Percentiles rank a stretch among this genome's conserved stretches.
phyloP scores from a whole-genome alignment of 1,140 invertebrate species.

The Eumaeus atala region DNA sequence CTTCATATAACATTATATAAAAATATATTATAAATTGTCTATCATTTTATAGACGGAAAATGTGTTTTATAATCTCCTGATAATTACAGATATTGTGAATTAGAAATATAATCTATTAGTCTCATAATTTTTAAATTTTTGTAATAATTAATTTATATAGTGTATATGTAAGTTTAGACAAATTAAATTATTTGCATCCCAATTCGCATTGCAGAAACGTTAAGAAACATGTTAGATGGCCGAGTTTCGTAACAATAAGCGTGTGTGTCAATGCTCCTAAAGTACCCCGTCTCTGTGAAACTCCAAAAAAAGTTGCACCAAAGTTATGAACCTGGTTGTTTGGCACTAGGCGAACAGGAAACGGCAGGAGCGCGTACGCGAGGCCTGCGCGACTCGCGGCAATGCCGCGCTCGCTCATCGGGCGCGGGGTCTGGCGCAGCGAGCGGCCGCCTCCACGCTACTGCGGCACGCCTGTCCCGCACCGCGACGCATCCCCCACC shows the following conservation, averaged over 20 bases:
- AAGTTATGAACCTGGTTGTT: slow-evolving; percentile 34
- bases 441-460: slow-evolving; percentile 60
- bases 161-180: not conserved
- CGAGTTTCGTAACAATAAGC: slow-evolving; percentile 38
- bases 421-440: slow-evolving; percentile 34
- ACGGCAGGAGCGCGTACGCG: slow-evolving; percentile 21
- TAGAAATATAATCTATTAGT: too few species aligned
- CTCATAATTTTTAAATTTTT: too few species aligned
- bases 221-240: slow-evolving; percentile 27
- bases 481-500: slow-evolving; percentile 44
- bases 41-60: too few species aligned
- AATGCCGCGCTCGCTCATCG: slow-evolving; percentile 23
- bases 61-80: too few species aligned
- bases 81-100: too few species aligned
- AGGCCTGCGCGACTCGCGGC: slow-evolving; percentile 32
- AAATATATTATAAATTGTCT: not conserved
- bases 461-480: slow-evolving; percentile 56
- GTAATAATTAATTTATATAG: too few species aligned
- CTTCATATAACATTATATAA: not conserved
- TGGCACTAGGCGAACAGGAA: slow-evolving; percentile 33
- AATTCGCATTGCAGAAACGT: slow-evolving; percentile 34
- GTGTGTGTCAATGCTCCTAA: slow-evolving; percentile 32
- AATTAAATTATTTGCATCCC: slow-evolving; percentile 15
- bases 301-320: slow-evolving; percentile 40
- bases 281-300: slow-evolving; percentile 35